A percentile compares a stretch with the other conserved stretches of the same genome.
Evolutionary conservation across 1,140 invertebrate species (phyloP).

Genomic region (Aphaenogaster ashmeadi): DNA sequence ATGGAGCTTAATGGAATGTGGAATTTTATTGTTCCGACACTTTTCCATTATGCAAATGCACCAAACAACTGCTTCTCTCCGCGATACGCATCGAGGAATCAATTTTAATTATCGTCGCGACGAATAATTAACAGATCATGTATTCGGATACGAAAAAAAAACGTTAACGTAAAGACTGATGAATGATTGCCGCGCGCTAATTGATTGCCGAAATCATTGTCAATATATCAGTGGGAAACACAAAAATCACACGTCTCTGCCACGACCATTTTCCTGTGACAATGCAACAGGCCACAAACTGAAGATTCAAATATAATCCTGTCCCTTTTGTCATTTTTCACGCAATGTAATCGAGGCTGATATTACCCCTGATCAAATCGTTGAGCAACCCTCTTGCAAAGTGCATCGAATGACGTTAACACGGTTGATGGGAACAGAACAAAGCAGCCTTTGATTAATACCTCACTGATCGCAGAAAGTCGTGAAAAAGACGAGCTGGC

Average conservation of each 20-base stretch:
- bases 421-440: constrained; percentile 19
- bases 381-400: constrained; percentile 71
- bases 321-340: constrained; percentile 21
- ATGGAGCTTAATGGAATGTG: constrained; percentile 61
- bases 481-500: constrained; percentile 32
- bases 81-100: constrained; percentile 57
- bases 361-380: constrained; percentile 80
- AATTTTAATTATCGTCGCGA: constrained; percentile 55
- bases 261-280: background rate
- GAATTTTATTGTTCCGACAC: constrained; percentile 63
- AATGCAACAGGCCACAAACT: constrained; percentile 8
- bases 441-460: constrained; percentile 45
- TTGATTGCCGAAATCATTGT: constrained; percentile 61
- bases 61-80: constrained; percentile 52
- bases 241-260: constrained; percentile 21
- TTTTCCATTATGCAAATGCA: constrained; percentile 61
- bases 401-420: constrained; percentile 7
- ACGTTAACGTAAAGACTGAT: constrained; percentile 45
- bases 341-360: constrained; percentile 14
- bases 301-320: constrained; percentile 31
- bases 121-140: constrained; percentile 57
- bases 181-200: constrained; percentile 42
- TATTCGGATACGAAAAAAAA: constrained; percentile 32
- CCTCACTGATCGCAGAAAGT: constrained; percentile 10
- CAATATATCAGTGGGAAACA: constrained; percentile 20